A percentile compares a stretch with the other conserved stretches of the same genome.
Conservation (phyloP, 2,888 invertebrate species). For the Phyto melanocephala region DNA sequence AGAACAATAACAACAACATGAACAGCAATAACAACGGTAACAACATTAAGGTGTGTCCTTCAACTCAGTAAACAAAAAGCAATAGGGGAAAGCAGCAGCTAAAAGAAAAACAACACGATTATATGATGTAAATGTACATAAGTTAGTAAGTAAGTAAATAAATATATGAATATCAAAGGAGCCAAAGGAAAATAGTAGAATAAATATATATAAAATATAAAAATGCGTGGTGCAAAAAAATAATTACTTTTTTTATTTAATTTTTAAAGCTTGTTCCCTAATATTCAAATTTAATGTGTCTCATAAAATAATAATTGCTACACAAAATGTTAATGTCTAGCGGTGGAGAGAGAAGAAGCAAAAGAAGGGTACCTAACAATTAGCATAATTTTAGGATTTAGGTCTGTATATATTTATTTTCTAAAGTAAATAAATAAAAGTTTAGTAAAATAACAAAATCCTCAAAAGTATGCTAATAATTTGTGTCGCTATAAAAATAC, state of each 20-base stretch:
- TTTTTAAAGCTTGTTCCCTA: neutral
- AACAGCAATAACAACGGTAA: neutral
- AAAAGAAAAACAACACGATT: conserved; percentile 3
- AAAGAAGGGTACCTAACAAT: conserved; percentile 8
- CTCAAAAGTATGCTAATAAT: conserved; percentile 27
- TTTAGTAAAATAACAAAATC: conserved; percentile 20
- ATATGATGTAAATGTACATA: conserved; percentile 6
- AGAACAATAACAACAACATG: neutral
- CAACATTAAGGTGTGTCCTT: conserved; percentile 57
- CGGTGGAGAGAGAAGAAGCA: neutral
- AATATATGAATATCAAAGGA: conserved; percentile 25
- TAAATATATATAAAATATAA: neutral
- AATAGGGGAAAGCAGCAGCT: neutral
- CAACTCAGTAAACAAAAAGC: conserved; percentile 41
- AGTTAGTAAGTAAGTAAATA: conserved; percentile 27
- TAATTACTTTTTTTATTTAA: neutral
- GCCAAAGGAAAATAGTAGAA: neutral
- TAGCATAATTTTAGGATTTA: conserved; percentile 41
- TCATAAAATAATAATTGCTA: conserved; percentile 7
- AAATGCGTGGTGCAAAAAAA: neutral
- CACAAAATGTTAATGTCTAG: neutral
- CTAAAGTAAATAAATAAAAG: conserved; percentile 20
- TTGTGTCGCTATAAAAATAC: conserved; percentile 23
- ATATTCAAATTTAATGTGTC: conserved; percentile 25
- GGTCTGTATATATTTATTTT: conserved; percentile 16